Conservation (phyloP, 2,888 invertebrate species). For the Hetaerina titia region DNA sequence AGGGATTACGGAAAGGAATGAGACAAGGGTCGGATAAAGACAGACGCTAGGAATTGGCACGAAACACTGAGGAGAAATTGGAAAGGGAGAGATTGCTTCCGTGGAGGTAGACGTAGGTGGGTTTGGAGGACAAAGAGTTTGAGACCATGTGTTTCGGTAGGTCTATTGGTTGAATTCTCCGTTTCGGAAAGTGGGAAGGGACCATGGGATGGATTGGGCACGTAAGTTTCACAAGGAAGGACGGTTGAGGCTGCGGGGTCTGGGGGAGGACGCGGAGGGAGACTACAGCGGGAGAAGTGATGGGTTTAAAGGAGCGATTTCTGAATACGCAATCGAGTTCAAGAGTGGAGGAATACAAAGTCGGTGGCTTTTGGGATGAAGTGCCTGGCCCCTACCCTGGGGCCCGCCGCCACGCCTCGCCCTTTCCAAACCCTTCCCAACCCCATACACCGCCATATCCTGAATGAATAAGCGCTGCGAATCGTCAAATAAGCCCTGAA, state of each 20-base stretch:
- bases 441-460: not conserved
- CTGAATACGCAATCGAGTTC: constrained; percentile 39
- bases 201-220: not conserved
- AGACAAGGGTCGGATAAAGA: not conserved
- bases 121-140: constrained; percentile 14
- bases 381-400: not conserved
- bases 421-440: not conserved
- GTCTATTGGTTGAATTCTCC: constrained; percentile 21
- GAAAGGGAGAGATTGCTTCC: not conserved
- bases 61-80: not conserved
- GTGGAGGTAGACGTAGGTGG: not conserved
- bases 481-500: constrained; percentile 4
- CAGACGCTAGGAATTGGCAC: not conserved
- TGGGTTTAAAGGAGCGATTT: not conserved
- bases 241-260: not conserved
- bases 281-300: not conserved
- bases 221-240: not conserved
- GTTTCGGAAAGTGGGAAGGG: not conserved
- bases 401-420: not conserved
- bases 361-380: not conserved
- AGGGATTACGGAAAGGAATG: not conserved
- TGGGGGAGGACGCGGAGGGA: not conserved
- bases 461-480: constrained; percentile 27
- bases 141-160: not conserved
- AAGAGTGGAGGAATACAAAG: not conserved